Base-by-base conservation (phyloP, 2,797 vertebrate species). In the Gymnoscopelus braueri region DNA sequence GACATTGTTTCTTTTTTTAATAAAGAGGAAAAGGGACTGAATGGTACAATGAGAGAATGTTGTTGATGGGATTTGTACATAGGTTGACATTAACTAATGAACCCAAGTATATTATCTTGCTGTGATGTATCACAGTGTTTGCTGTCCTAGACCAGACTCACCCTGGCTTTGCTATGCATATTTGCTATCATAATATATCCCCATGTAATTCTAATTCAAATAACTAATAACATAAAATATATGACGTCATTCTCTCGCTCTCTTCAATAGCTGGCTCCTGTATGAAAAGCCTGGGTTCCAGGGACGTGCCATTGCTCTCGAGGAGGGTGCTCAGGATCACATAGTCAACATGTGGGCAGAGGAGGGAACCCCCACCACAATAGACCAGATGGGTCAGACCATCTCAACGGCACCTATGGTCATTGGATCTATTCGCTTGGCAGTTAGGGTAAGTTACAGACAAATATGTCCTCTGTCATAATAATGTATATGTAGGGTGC, bases 281-380 rank as follows among this genome's bases (percentile, higher is more conserved):
- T 99, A 97, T 88, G 97, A 99, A 73, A 96, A 96, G 72, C 96
- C 97, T 49, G 94, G 96, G 82, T 99, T 97, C 88, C 95, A 96
- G 92, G 98, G 98, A 0, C 93, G 94, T 1, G 84, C 91, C 61
- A 87, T 98, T 49, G 94, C 97, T 0, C 75, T 99, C 19, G 98
- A 99, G 83, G 98, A 99, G 91, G 97, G 96, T 71, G 92, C 95
- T 23, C 63, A 93, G 58, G 96, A 98, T 51, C 85, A 85, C 1
- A 68, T 99, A 1, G 76, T 90, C 72, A 95, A 96, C 63, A 85
- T 96, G 72, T 99, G 97, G 97, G 92, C 87, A 52, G 90, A 94
- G 64, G 89, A 91, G 63, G 62, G 67, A 67, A 79, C 82, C 65
- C 89, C 93, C 74, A 85, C 84, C 24, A 84, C 91, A 6, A 52